Evolutionary conservation across 1,140 invertebrate genomes (phyloP).

Genomic region (Anoplolepis gracilipes): DNA sequence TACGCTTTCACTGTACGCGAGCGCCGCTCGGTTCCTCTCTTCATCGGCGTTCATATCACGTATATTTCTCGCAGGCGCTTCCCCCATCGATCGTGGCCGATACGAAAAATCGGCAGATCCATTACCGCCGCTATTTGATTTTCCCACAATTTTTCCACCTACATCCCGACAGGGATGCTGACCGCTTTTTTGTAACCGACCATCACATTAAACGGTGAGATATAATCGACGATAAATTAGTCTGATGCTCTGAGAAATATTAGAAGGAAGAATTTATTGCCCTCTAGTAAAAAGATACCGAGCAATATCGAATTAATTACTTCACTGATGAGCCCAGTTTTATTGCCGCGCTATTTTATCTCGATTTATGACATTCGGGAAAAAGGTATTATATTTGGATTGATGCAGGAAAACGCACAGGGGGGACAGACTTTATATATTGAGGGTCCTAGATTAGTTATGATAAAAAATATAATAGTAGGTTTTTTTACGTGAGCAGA

Average conservation of each 20-base stretch:
- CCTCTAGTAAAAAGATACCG: conserved; percentile 5
- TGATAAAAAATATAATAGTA: no score
- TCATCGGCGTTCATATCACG: background rate
- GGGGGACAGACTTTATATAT: no score
- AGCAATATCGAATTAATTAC: conserved; percentile 23
- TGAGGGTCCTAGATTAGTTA: no score
- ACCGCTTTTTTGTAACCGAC: conserved; percentile 34
- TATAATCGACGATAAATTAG: conserved; percentile 9
- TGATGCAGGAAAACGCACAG: no score
- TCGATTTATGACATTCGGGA: conserved; percentile 23
- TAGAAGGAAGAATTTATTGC: background rate
- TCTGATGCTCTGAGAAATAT: background rate
- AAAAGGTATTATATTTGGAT: no score
- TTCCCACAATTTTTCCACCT: conserved; percentile 48
- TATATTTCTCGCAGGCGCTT: conserved; percentile 1
- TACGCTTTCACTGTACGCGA: conserved; percentile 64
- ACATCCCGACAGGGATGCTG: background rate
- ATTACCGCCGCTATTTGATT: conserved; percentile 65
- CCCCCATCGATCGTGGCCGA: conserved; percentile 32
- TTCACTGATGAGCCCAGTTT: conserved; percentile 20
- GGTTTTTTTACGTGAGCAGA: no score
- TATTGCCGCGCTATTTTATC: conserved; percentile 14
- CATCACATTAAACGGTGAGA: conserved; percentile 30
- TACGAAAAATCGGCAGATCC: conserved; percentile 44
- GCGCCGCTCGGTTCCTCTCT: background rate